Conservation (phyloP, 2,797 vertebrate genomes). For the Hapalemur alaotrensis region DNA sequence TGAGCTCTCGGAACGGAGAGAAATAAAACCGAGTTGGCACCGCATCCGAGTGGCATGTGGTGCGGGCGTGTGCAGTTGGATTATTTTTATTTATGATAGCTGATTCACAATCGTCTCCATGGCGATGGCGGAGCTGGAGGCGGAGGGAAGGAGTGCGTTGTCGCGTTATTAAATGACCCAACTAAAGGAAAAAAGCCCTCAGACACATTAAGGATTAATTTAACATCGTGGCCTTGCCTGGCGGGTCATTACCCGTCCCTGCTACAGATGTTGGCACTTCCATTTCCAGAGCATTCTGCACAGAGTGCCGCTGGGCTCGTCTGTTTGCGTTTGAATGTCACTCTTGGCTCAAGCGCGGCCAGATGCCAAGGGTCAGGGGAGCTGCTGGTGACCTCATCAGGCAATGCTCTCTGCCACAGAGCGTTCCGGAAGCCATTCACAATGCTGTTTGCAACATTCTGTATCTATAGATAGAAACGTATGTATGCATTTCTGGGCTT, state of each 20-base stretch:
- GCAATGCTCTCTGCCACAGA: not conserved
- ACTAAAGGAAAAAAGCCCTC: conserved; percentile 63
- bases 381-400: not conserved
- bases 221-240: conserved; percentile 63
- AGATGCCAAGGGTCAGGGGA: conserved; percentile 27
- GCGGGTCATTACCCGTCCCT: conserved; percentile 63
- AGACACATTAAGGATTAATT: conserved; percentile 78
- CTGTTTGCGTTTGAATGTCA: conserved; percentile 50
- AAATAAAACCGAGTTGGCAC: conserved; percentile 73
- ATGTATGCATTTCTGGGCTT: not conserved
- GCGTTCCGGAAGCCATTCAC: not conserved
- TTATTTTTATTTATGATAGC: conserved; percentile 88
- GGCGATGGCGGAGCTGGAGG: conserved; percentile 81
- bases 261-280: conserved; percentile 67
- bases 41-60: conserved; percentile 80
- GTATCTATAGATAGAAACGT: no score
- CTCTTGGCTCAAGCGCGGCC: conserved; percentile 22
- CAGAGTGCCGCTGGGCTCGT: conserved; percentile 37
- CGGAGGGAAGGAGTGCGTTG: conserved; percentile 77
- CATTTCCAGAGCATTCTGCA: conserved; percentile 63
- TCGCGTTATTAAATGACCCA: conserved; percentile 82
- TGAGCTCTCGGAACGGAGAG: conserved; percentile 51
- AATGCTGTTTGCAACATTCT: not conserved
- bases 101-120: conserved; percentile 86
- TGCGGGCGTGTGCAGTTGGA: conserved; percentile 71